Conservation (phyloP, 35 echinoderm and acorn worm species). For the Apostichopus japonicus region DNA sequence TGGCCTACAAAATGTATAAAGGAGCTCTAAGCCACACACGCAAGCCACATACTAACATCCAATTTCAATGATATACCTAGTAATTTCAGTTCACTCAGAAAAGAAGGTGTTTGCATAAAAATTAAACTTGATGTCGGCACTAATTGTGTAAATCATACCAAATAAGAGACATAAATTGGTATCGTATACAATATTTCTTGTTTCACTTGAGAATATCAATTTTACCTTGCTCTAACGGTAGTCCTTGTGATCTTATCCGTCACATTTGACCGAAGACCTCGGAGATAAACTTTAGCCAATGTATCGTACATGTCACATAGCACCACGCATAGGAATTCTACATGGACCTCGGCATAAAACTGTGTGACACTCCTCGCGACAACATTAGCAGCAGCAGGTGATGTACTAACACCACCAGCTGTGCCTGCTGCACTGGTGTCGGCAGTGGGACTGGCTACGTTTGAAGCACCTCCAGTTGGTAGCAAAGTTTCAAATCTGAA, state of each 20-base stretch:
- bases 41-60: too few relatives aligned
- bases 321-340: conserved; percentile 89
- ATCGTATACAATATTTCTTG: too few relatives aligned
- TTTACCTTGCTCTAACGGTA: conserved; percentile 81
- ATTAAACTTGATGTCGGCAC: too few relatives aligned
- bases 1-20: too few relatives aligned
- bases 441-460: conserved; percentile 5
- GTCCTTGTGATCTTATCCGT: conserved; percentile 85
- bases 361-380: conserved; percentile 64
- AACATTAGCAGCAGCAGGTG: conserved; percentile 33
- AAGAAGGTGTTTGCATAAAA: too few relatives aligned
- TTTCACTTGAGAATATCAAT: neutral
- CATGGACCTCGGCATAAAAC: conserved; percentile 70
- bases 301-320: conserved; percentile 79
- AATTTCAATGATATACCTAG: too few relatives aligned
- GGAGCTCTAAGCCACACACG: too few relatives aligned
- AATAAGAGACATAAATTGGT: too few relatives aligned
- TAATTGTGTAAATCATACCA: too few relatives aligned
- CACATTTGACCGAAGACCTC: conserved; percentile 75
- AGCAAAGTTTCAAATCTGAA: conserved; percentile 43
- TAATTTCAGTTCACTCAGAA: too few relatives aligned
- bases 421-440: conserved; percentile 6
- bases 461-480: neutral
- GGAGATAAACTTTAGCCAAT: conserved; percentile 76
- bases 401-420: neutral